Evolutionary conservation across 2,113 vertebrate species (phyloP).

Genomic region (Pteronura brasiliensis): DNA sequence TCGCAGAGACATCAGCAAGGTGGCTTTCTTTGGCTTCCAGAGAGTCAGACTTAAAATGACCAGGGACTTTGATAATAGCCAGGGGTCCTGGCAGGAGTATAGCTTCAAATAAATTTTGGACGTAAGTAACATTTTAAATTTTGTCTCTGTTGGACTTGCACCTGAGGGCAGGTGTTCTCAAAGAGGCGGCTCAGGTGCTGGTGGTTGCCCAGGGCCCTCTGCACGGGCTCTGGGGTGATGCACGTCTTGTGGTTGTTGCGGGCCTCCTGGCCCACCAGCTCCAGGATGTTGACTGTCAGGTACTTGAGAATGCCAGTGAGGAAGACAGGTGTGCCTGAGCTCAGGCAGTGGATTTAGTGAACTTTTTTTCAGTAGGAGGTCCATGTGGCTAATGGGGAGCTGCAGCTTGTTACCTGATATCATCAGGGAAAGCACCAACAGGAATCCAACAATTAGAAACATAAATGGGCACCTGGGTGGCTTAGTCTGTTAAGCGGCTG

Average conservation of each 20-base stretch:
- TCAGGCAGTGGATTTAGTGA: slow-evolving; percentile 49
- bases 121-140: background rate
- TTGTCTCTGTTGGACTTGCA: background rate
- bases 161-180: slow-evolving; percentile 62
- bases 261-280: slow-evolving; percentile 79
- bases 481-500: background rate
- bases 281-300: slow-evolving; percentile 80
- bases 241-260: slow-evolving; percentile 55
- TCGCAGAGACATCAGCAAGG: background rate
- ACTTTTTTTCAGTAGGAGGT: slow-evolving; percentile 75
- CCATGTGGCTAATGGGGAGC: slow-evolving; percentile 80
- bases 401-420: slow-evolving; percentile 59
- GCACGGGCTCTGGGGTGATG: slow-evolving; percentile 77
- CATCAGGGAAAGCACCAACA: background rate
- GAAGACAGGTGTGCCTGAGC: slow-evolving; percentile 70
- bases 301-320: slow-evolving; percentile 79
- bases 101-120: background rate
- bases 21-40: background rate
- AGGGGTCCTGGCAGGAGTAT: background rate
- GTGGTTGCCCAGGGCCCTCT: slow-evolving; percentile 78
- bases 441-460: background rate
- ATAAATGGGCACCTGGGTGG: background rate
- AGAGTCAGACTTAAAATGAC: background rate
- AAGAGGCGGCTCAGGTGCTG: slow-evolving; percentile 80
- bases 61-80: background rate